Conservation (phyloP, 2,797 vertebrate genomes). For the Selene dorsalis region DNA sequence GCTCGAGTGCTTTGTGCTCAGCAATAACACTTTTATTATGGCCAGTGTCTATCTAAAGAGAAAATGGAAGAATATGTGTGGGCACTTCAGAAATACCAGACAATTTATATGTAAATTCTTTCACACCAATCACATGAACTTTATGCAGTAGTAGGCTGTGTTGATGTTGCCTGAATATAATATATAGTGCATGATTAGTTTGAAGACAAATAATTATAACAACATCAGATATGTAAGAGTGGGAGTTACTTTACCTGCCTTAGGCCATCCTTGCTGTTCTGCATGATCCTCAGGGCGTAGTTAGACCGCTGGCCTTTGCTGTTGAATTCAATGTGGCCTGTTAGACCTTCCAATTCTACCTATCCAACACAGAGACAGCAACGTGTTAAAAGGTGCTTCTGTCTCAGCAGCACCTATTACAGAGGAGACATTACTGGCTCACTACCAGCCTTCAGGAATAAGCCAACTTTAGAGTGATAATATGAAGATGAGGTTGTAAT, state of each 20-base stretch:
- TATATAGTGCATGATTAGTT: background rate
- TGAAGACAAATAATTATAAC: conserved; percentile 10
- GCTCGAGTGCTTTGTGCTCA: conserved; percentile 38
- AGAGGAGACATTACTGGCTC: conserved; percentile 18
- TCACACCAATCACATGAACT: conserved; percentile 7
- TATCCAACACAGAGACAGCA: conserved; percentile 87
- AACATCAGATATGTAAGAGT: conserved; percentile 14
- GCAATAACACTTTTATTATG: conserved; percentile 29
- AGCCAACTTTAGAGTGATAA: conserved; percentile 43
- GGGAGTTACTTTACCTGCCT: conserved; percentile 89
- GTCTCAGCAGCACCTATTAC: conserved; percentile 6
- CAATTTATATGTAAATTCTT: conserved; percentile 46
- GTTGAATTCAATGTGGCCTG: conserved; percentile 99
- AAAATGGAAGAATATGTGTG: conserved; percentile 15
- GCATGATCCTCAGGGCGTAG: conserved; percentile 95
- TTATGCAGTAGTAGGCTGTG: background rate
- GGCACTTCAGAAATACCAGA: conserved; percentile 32
- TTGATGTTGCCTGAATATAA: conserved; percentile 1
- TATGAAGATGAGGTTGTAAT: conserved; percentile 30
- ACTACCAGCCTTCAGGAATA: conserved; percentile 21
- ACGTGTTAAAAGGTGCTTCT: conserved; percentile 46
- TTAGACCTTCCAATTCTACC: conserved; percentile 99
- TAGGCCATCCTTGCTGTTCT: conserved; percentile 91
- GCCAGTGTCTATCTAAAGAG: conserved; percentile 26
- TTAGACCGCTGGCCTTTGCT: conserved; percentile 98